Percentiles rank a stretch among this genome's conserved stretches.
These are phyloP conservation scores for Tautogolabrus adspersus DNA, from an alignment of 2,113 vertebrate genomes.

Conservation along the genomic window DNA sequence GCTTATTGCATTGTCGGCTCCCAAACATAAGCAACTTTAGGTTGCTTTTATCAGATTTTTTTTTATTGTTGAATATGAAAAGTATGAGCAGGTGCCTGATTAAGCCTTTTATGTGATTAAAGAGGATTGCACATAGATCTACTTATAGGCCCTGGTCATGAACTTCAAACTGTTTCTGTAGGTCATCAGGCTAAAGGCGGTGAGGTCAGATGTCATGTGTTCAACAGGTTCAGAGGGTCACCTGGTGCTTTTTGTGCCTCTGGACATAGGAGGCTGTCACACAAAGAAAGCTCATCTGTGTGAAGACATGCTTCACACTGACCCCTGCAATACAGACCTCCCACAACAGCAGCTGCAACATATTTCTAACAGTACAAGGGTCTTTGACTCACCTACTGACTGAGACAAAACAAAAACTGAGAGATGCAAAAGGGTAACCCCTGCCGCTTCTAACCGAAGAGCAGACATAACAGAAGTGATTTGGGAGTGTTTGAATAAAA, in stretches of 20 bases:
- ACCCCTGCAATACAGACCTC: conserved; percentile 52
- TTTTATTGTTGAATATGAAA: too few relatives aligned
- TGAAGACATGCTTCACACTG: conserved; percentile 46
- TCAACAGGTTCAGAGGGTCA: conserved; percentile 77
- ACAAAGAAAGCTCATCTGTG: conserved; percentile 52
- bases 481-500: conserved; percentile 29
- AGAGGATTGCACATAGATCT: neutral
- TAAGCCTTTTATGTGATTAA: too few relatives aligned
- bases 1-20: too few relatives aligned
- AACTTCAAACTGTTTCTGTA: conserved; percentile 71
- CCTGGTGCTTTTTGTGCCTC: conserved; percentile 65
- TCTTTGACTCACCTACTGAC: neutral
- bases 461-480: neutral
- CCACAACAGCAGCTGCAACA: conserved; percentile 36
- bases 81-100: too few relatives aligned
- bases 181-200: conserved; percentile 57
- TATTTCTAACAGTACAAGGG: conserved; percentile 14
- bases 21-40: too few relatives aligned
- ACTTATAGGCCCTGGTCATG: conserved; percentile 66
- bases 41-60: too few relatives aligned
- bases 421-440: neutral
- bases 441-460: neutral
- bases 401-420: conserved; percentile 23
- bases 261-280: conserved; percentile 54
- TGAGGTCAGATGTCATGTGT: conserved; percentile 72